Base-by-base conservation (phyloP, 2,113 vertebrate species). In the pig (Sus scrofa) region DNA sequence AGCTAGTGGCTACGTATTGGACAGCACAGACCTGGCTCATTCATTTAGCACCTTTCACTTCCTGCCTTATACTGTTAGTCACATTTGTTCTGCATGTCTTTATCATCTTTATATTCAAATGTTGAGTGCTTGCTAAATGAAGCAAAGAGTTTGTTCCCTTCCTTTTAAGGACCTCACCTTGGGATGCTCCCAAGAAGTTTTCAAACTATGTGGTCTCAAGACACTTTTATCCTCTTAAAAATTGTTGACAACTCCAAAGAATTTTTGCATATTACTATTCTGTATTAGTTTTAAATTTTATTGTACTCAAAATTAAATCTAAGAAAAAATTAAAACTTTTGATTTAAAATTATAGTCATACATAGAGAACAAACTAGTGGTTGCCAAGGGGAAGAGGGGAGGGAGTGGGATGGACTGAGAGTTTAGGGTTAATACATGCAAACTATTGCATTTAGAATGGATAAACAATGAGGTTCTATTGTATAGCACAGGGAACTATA, bases 21-120 rank as follows among this genome's bases (percentile, higher is more conserved):
- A 87, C 26, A 52, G 74, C 22, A 4, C 20, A 15, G 19, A 60
- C n/a, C 26, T 24, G 39, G 22, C 58, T 60, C 75, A 65, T 52
- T 92, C 86, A 65, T 22, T 39, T 68, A 67, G 37, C 26, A 88
- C 54, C 92, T 97, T 95, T 92, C 71, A 56, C 60, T 86, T 93
- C 82, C 93, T 97, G 93, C 63, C 81, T n/a, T 34, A 16, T 20
- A 50, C 37, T 83, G 32, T 90, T 74, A 82, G 67, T 88, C 88
- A 85, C 9, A n/a, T n/a, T 81, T 63, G 74, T 56, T 84, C 94
- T 50, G 3, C 3, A 7, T 3, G 77, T 65, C n/a, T 52, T 91
- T 70, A 62, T 65, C 87, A 63, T 68, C 34, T 32, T 22, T 44
- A 20, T 14, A 68, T n/a, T 95, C 60, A 89, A 68, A 26, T 67